Evolutionary conservation across 2,113 vertebrate species (phyloP).

Genomic region (Albula goreensis): DNA sequence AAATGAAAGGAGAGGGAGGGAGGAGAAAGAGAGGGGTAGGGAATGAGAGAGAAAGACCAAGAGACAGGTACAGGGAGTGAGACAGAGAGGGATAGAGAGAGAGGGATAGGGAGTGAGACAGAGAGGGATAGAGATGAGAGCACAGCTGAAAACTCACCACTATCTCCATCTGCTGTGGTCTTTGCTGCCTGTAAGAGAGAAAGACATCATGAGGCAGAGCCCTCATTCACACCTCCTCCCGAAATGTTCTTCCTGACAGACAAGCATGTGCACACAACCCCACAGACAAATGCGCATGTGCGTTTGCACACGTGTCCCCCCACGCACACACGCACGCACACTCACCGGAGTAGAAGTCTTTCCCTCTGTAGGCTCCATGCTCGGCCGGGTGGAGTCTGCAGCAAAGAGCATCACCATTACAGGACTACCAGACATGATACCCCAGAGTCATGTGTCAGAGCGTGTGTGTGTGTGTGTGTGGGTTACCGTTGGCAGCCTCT

Average conservation of each 20-base stretch:
- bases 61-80: not conserved
- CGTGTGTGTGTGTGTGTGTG: not conserved
- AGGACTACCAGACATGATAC: not conserved
- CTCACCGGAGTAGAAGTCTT: conserved; percentile 19
- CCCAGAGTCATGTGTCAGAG: not conserved
- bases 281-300: too few species aligned
- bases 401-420: not conserved
- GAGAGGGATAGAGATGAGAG: too few species aligned
- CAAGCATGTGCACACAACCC: not conserved
- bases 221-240: not conserved
- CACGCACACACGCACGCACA: not conserved
- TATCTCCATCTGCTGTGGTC: conserved; percentile 47
- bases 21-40: not conserved
- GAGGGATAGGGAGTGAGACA: not conserved
- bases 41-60: too few species aligned
- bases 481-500: conserved; percentile 45
- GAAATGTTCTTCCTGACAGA: not conserved
- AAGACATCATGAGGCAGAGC: not conserved
- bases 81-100: not conserved
- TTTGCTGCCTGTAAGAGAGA: conserved; percentile 52
- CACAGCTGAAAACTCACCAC: conserved; percentile 30
- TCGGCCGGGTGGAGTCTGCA: conserved; percentile 46
- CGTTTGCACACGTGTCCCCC: too few species aligned
- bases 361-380: conserved; percentile 43
- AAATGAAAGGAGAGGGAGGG: not conserved